A percentile compares a stretch with the other conserved stretches of the same genome.
phyloP scores from a whole-genome alignment of 2,797 vertebrate genomes.

The Poeciliopsis infans region DNA sequence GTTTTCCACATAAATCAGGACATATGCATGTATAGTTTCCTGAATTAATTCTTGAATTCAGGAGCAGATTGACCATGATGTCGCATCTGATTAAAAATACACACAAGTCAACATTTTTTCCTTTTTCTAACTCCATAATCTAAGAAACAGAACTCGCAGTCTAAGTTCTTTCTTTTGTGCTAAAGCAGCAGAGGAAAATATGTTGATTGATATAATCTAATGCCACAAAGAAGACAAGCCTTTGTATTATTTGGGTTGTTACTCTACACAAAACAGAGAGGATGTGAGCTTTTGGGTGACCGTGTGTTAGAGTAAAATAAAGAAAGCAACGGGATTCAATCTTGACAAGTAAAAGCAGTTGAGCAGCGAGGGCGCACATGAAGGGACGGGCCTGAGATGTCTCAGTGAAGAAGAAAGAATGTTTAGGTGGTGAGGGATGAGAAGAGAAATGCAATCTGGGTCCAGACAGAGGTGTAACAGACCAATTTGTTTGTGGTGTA shows the following conservation, averaged over 20 bases:
- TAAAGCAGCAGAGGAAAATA: background rate
- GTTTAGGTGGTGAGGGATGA: conserved; percentile 74
- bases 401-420: conserved; percentile 73
- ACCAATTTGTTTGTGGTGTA: conserved; percentile 81
- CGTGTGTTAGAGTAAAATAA: conserved; percentile 26
- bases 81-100: background rate
- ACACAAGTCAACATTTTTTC: background rate
- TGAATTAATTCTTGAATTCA: no score
- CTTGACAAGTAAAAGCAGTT: conserved; percentile 58
- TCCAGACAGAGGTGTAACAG: conserved; percentile 81
- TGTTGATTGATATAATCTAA: conserved; percentile 1
- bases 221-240: conserved; percentile 11
- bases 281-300: conserved; percentile 3
- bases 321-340: conserved; percentile 45
- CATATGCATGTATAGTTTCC: background rate
- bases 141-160: background rate
- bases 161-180: background rate
- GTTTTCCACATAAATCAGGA: background rate
- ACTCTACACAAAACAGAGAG: conserved; percentile 21
- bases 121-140: background rate
- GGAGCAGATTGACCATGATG: background rate
- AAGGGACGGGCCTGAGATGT: conserved; percentile 69
- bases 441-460: conserved; percentile 82
- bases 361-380: conserved; percentile 51
- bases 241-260: conserved; percentile 26